phyloP scores from a whole-genome alignment of 2,113 vertebrate genomes.

The Syrmaticus mikado region DNA sequence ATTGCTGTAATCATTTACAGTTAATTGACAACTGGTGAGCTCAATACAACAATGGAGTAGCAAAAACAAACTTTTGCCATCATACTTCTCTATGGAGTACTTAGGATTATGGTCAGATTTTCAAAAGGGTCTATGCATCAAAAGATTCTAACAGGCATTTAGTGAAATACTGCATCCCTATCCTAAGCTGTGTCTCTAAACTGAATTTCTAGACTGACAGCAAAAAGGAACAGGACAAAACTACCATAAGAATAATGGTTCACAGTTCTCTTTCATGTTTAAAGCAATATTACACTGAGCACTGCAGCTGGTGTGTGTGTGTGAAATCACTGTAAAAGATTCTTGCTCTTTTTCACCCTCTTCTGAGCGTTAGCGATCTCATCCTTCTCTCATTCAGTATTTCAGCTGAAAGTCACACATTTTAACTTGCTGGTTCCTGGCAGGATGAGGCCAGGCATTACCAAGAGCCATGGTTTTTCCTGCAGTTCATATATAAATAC shows the following conservation, averaged over 20 bases:
- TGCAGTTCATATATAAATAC: background rate
- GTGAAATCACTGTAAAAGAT: background rate
- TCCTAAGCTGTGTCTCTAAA: accelerated
- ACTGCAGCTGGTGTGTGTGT: background rate
- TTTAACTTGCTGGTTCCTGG: background rate
- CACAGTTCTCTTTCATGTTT: background rate
- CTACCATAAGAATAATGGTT: background rate
- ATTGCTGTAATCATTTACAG: background rate
- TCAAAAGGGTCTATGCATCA: background rate
- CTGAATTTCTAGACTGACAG: background rate
- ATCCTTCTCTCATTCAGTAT: background rate
- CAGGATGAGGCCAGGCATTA: background rate
- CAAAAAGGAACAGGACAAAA: background rate
- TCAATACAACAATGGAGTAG: background rate
- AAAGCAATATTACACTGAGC: background rate
- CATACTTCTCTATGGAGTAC: background rate
- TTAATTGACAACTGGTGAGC: background rate
- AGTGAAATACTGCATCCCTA: background rate
- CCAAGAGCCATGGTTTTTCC: background rate
- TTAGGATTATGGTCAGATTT: background rate
- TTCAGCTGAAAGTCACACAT: background rate
- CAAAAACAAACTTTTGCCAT: background rate
- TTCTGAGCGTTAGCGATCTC: background rate
- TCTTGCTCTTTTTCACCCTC: background rate
- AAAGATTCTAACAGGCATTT: background rate